A percentile compares a stretch with the other conserved stretches of the same genome.
These are phyloP conservation scores for Neotragus pygmaeus DNA, from an alignment of 2,113 vertebrate species.

Conservation along the genomic window DNA sequence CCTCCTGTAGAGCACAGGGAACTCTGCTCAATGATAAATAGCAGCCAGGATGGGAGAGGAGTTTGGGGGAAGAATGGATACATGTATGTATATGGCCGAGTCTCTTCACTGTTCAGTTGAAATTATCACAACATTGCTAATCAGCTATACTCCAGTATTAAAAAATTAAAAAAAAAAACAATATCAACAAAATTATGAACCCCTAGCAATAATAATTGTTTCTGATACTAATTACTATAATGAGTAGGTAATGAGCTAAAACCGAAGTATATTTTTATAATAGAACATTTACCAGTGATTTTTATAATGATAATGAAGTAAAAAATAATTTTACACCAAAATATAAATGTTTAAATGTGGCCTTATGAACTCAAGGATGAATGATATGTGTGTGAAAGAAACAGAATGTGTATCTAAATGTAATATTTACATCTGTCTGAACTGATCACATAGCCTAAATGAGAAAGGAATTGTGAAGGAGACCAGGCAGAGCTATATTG, in stretches of 20 bases:
- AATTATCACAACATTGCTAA: neutral
- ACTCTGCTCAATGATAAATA: neutral
- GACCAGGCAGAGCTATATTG: neutral
- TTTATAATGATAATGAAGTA: constrained; percentile 1
- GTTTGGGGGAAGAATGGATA: neutral
- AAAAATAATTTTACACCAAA: neutral
- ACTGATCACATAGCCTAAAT: neutral
- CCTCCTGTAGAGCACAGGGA: neutral
- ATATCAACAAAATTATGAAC: neutral
- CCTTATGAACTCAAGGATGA: neutral
- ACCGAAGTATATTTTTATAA: neutral
- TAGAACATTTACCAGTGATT: neutral
- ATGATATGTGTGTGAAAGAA: neutral
- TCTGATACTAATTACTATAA: neutral
- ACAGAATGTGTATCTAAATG: neutral
- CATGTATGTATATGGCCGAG: neutral
- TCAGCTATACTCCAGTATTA: neutral
- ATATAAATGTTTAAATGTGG: neutral
- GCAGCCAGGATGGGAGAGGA: neutral
- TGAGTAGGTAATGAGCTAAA: constrained; percentile 12
- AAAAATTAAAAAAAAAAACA: neutral
- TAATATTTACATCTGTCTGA: neutral
- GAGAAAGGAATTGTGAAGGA: neutral
- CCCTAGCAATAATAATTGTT: neutral
- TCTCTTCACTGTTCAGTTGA: neutral